A percentile compares a stretch with the other conserved stretches of the same genome.
phyloP scores from a whole-genome alignment of 1,140 invertebrate genomes.

The Rhyacophila brunnea region DNA sequence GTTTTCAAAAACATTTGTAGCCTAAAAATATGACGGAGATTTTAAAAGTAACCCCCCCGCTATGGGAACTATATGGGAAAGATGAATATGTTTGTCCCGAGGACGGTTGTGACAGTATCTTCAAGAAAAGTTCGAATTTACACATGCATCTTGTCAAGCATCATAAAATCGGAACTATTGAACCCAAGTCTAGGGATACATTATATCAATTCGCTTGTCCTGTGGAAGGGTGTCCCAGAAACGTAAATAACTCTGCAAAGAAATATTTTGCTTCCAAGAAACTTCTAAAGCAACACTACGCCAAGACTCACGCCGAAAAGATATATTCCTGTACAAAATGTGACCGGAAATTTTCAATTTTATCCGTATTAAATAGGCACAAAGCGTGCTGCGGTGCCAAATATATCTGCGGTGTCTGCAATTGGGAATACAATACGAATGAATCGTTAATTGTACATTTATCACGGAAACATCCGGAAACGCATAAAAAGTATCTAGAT shows the following conservation, averaged over 20 bases:
- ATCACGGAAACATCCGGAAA: constrained; percentile 11
- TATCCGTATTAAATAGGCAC: constrained; percentile 6
- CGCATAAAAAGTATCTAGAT: constrained; percentile 5
- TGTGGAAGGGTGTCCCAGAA: constrained; percentile 3
- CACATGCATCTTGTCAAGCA: constrained; percentile 18
- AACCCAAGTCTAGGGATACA: not conserved
- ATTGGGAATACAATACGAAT: constrained; percentile 14
- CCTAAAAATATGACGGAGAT: too few species aligned
- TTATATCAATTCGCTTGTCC: constrained; percentile 6
- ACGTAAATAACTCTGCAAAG: not conserved
- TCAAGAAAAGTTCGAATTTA: constrained; percentile 15
- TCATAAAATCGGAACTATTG: constrained; percentile 12
- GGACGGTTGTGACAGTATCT: not conserved
- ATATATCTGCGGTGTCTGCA: constrained; percentile 5
- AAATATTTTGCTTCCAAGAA: constrained; percentile 7
- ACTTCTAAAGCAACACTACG: constrained; percentile 16
- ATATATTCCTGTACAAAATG: constrained; percentile 8
- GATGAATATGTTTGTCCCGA: constrained; percentile 9
- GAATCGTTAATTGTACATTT: constrained; percentile 18
- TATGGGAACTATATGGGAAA: constrained; percentile 1
- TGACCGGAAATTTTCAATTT: constrained; percentile 1
- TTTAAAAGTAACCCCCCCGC: too few species aligned
- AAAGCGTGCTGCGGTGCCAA: constrained; percentile 1
- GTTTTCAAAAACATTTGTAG: too few species aligned
- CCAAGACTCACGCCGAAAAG: constrained; percentile 17